Conservation (phyloP, 1,140 invertebrate species). For the Conus ventricosus region DNA sequence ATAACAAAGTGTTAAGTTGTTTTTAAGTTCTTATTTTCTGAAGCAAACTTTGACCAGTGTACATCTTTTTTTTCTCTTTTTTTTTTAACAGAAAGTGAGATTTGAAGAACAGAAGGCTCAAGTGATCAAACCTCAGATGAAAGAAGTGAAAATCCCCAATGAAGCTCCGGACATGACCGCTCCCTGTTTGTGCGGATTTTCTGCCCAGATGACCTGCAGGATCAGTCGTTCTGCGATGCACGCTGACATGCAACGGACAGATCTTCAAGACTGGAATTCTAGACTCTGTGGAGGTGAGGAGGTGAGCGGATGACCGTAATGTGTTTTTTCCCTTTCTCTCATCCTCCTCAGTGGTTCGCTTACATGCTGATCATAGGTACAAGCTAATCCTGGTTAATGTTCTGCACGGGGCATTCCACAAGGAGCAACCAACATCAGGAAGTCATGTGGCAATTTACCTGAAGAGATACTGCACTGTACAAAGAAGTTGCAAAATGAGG, state of each 20-base stretch:
- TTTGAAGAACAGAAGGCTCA: slow-evolving; percentile 56
- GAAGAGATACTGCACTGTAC: too few species aligned
- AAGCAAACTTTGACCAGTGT: too few species aligned
- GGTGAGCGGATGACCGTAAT: slow-evolving; percentile 14
- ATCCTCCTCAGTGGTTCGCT: not conserved
- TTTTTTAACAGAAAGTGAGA: slow-evolving; percentile 59
- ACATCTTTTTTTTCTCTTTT: not conserved
- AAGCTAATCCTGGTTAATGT: too few species aligned
- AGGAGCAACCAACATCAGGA: too few species aligned
- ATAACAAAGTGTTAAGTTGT: too few species aligned
- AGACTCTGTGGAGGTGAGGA: slow-evolving; percentile 47
- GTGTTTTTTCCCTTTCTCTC: not conserved
- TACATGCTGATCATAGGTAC: not conserved
- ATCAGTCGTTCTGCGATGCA: slow-evolving; percentile 63
- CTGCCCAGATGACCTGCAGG: slow-evolving; percentile 61
- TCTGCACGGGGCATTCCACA: too few species aligned
- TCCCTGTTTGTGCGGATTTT: slow-evolving; percentile 67
- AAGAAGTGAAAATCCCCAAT: slow-evolving; percentile 62
- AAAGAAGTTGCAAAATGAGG: too few species aligned
- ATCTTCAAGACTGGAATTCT: slow-evolving; percentile 66
- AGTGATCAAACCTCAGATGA: slow-evolving; percentile 56
- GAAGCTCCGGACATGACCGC: slow-evolving; percentile 66
- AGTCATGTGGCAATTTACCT: too few species aligned
- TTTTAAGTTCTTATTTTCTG: too few species aligned
- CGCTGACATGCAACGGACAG: slow-evolving; percentile 63